Base-by-base conservation (phyloP, 2,888 invertebrate species). In the Tridacna crocea region DNA sequence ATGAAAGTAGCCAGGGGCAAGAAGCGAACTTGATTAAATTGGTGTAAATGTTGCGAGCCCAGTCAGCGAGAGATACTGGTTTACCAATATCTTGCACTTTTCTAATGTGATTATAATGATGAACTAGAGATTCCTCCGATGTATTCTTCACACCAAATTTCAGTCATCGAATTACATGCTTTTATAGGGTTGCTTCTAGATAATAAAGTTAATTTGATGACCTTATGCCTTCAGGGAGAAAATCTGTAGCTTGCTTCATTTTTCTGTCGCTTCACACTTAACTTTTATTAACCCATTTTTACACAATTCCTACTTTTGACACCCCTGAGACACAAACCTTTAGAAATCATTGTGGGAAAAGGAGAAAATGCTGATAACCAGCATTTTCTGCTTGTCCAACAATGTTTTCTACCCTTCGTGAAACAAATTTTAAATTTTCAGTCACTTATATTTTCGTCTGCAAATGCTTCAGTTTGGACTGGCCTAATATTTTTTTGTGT, bases 121-220 rank as follows among this genome's bases (percentile, higher is more conserved):
- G 55, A 55, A 55, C 15, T 19, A 10, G 55, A 55, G 55, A 55
- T 55, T 55, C 55, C 55, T 55, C 55, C 55, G 3, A 19, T 55
- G 55, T 15, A 55, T 55, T 55, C 55, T 55, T 19, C 19, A 15
- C 15, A 55, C 55, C 55, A 55, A 55, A 55, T 55, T 15, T 55
- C 15, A 19, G 55, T 55, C 55, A 15, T 55, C 55, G 10, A 55
- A 55, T 55, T 55, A 24, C 61, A 61, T 61, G 61, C 26, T n/a
- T 61, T 61, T 55, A n/a, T 61, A 13, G 24, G 61, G 61, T 61
- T 61, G 15, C 61, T 61, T 61, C 61, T 3, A 61, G 61, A 61
- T 61, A 61, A 61, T 61, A 22, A 61, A 61, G 61, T 61, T 61
- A 22, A 26, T 26, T 61, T 26, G n/a, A 61, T 26, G 26, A 61